Evolutionary conservation across 2,113 vertebrate genomes (phyloP).

Genomic region (Spizaetus ornatus): DNA sequence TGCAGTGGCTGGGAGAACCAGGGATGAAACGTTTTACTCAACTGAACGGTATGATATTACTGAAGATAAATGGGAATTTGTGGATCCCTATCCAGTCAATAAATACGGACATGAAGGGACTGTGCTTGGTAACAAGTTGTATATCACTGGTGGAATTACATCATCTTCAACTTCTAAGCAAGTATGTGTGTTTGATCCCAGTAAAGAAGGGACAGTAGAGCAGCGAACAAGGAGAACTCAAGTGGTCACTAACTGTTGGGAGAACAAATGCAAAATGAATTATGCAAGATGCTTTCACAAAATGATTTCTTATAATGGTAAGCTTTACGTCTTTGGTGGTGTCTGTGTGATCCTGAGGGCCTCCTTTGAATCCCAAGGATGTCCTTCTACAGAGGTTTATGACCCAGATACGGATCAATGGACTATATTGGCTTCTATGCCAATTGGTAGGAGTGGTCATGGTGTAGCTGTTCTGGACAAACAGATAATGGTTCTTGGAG

Average conservation of each 20-base stretch:
- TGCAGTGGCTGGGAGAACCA: conserved; percentile 93
- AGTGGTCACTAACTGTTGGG: conserved; percentile 94
- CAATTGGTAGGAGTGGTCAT: conserved; percentile 97
- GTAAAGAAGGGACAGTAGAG: conserved; percentile 86
- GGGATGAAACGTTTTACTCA: conserved; percentile 97
- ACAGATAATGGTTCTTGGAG: conserved; percentile 99
- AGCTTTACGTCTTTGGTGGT: conserved; percentile 97
- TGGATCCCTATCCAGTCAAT: conserved; percentile 97
- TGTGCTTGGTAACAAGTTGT: conserved; percentile 91
- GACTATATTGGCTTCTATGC: conserved; percentile 98
- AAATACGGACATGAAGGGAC: conserved; percentile 98
- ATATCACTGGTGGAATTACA: conserved; percentile 97
- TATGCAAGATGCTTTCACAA: conserved; percentile 99
- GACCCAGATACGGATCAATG: conserved; percentile 94
- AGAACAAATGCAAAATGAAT: conserved; percentile 99
- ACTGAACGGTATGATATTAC: conserved; percentile 96
- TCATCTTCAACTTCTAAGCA: conserved; percentile 98
- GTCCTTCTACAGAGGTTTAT: conserved; percentile 97
- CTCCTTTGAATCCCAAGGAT: conserved; percentile 98
- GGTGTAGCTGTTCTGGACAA: conserved; percentile 95
- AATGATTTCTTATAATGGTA: conserved; percentile 98
- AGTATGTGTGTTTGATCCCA: conserved; percentile 96
- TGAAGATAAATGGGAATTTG: conserved; percentile 97
- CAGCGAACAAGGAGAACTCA: conserved; percentile 87
- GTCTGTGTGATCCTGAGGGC: conserved; percentile 97